Evolutionary conservation across 2,113 vertebrate genomes (phyloP).

Genomic region (Cathartes aura): DNA sequence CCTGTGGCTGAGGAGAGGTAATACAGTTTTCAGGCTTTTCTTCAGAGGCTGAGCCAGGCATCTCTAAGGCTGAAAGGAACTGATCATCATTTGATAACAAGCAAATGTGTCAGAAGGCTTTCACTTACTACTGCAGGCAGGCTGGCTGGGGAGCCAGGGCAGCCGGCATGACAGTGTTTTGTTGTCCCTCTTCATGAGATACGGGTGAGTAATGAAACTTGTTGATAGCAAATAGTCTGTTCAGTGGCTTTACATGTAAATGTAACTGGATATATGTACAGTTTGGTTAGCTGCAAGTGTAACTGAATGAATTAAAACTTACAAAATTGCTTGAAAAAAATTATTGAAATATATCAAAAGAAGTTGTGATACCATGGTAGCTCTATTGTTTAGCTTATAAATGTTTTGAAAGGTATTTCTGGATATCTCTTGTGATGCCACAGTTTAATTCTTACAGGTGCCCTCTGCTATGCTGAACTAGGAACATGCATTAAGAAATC

Average conservation of each 20-base stretch:
- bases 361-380: neutral
- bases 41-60: neutral
- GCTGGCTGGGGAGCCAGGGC: neutral
- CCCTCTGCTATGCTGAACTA: conserved; percentile 92
- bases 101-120: neutral
- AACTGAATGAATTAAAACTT: neutral
- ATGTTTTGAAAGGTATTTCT: neutral
- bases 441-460: conserved; percentile 77
- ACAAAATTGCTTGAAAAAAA: neutral
- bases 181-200: neutral
- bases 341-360: neutral
- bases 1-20: fast-evolving
- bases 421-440: neutral
- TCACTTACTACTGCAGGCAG: neutral
- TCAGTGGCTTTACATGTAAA: neutral
- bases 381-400: neutral
- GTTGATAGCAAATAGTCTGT: neutral
- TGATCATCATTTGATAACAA: neutral
- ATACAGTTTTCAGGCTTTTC: neutral
- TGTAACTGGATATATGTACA: neutral
- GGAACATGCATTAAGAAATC: conserved; percentile 96
- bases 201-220: neutral
- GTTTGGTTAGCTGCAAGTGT: neutral
- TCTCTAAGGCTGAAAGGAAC: neutral
- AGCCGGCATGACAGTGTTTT: neutral